Evolutionary conservation across 2,888 invertebrate genomes (phyloP).

Genomic region (Mechanitis messenoides): DNA sequence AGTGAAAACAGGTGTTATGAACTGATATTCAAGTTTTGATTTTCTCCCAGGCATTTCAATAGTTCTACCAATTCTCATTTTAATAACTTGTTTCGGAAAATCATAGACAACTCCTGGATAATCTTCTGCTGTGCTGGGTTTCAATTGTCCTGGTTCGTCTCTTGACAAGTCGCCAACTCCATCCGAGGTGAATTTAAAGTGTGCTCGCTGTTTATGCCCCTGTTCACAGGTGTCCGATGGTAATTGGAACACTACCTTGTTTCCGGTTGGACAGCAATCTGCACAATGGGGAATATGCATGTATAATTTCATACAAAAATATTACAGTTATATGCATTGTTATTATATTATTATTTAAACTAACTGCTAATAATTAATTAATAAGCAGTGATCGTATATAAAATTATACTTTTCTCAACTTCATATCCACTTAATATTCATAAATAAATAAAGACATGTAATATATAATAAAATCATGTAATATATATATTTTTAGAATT

Average conservation of each 20-base stretch:
- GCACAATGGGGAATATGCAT: slow-evolving; percentile 45
- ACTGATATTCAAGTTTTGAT: slow-evolving; percentile 64
- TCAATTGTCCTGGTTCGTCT: slow-evolving; percentile 58
- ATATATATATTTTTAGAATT: too few relatives aligned
- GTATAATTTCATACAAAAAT: slow-evolving; percentile 21
- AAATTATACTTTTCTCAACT: too few relatives aligned
- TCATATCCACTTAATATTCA: too few relatives aligned
- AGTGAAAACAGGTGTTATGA: slow-evolving; percentile 54
- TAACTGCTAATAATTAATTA: not conserved
- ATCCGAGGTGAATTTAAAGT: slow-evolving; percentile 62
- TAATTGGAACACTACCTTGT: slow-evolving; percentile 69
- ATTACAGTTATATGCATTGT: slow-evolving; percentile 15
- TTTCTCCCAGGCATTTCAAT: slow-evolving; percentile 63
- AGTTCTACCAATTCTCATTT: slow-evolving; percentile 57
- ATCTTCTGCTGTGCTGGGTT: slow-evolving; percentile 44
- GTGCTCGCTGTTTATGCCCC: slow-evolving; percentile 62
- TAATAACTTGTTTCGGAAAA: slow-evolving; percentile 59
- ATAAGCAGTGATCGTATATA: too few relatives aligned
- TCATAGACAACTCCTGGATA: slow-evolving; percentile 62
- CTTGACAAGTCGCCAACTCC: slow-evolving; percentile 61
- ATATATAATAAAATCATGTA: too few relatives aligned
- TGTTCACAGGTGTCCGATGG: slow-evolving; percentile 58
- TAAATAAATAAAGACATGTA: too few relatives aligned
- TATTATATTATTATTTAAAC: not conserved
- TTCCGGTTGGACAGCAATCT: slow-evolving; percentile 73